A percentile compares a stretch with the other conserved stretches of the same genome.
Conservation (phyloP, 2,888 invertebrate genomes). For the Cylloceria caligata region DNA sequence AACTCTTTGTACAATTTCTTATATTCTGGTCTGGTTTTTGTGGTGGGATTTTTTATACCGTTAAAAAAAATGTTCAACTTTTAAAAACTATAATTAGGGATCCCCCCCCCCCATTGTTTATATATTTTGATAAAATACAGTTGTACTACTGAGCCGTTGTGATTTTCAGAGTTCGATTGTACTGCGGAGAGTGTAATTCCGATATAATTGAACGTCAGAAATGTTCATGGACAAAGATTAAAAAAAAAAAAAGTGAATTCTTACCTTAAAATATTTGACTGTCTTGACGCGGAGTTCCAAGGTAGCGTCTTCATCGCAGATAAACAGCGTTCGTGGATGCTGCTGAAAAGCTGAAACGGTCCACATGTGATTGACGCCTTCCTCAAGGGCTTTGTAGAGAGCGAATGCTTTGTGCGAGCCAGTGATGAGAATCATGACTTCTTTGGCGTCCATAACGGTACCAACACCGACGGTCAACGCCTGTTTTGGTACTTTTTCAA, state of each 20-base stretch:
- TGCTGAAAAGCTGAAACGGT: conserved; percentile 99
- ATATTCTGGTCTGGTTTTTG: no score
- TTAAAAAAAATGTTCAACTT: no score
- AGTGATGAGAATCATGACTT: conserved; percentile 99
- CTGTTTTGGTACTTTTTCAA: conserved; percentile 96
- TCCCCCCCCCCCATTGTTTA: no score
- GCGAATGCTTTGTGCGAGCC: conserved; percentile 98
- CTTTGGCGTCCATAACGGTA: conserved; percentile 99
- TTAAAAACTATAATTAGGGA: no score
- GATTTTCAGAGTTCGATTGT: conserved; percentile 9
- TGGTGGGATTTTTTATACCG: no score
- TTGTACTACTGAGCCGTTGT: neutral
- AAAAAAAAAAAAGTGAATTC: conserved; percentile 20
- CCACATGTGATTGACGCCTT: conserved; percentile 99
- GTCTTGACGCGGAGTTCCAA: conserved; percentile 98
- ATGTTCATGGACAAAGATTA: neutral
- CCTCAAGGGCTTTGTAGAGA: conserved; percentile 98
- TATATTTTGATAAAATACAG: neutral
- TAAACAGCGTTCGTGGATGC: conserved; percentile 95
- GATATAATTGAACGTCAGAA: no score
- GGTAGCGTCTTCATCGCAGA: conserved; percentile 99
- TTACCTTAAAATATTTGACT: conserved; percentile 98
- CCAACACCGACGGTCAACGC: conserved; percentile 99
- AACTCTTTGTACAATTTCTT: no score
- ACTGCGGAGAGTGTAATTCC: neutral